phyloP scores from a whole-genome alignment of 2,113 vertebrate genomes.

The Macrotus californicus region DNA sequence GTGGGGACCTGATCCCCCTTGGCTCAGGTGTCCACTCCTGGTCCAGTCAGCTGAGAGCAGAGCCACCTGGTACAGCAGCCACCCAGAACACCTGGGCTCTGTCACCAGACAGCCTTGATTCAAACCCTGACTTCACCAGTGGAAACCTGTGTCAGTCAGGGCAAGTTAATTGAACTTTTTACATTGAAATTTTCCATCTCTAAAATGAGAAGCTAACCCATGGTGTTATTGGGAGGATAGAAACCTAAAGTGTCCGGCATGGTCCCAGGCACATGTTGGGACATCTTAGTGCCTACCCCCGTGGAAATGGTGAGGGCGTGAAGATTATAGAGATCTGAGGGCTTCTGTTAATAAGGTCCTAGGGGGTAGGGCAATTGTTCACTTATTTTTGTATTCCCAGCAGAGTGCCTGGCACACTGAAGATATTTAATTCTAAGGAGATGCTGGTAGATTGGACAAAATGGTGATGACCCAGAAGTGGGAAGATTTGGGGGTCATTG shows the following conservation, averaged over 20 bases:
- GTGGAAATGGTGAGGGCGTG: neutral
- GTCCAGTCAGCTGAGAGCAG: neutral
- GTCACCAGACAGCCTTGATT: neutral
- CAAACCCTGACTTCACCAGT: neutral
- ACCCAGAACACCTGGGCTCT: neutral
- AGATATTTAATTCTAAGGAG: neutral
- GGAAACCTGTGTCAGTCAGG: neutral
- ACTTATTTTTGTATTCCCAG: neutral
- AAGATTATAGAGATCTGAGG: neutral
- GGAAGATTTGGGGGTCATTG: neutral
- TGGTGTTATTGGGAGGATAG: neutral
- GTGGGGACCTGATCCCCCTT: neutral
- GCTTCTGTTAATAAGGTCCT: neutral
- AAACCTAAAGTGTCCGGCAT: neutral
- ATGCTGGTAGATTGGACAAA: neutral
- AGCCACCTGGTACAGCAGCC: neutral
- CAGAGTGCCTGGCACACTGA: neutral
- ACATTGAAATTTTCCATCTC: neutral
- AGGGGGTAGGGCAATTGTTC: neutral
- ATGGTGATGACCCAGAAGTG: neutral
- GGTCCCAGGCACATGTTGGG: neutral
- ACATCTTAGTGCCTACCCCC: neutral
- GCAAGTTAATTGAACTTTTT: neutral
- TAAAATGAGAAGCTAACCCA: neutral
- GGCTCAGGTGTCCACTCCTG: neutral